Percentiles rank a stretch among this genome's conserved stretches.
Conservation (phyloP, 2,797 vertebrate species). For the Poeciliopsis paucimaculata region DNA sequence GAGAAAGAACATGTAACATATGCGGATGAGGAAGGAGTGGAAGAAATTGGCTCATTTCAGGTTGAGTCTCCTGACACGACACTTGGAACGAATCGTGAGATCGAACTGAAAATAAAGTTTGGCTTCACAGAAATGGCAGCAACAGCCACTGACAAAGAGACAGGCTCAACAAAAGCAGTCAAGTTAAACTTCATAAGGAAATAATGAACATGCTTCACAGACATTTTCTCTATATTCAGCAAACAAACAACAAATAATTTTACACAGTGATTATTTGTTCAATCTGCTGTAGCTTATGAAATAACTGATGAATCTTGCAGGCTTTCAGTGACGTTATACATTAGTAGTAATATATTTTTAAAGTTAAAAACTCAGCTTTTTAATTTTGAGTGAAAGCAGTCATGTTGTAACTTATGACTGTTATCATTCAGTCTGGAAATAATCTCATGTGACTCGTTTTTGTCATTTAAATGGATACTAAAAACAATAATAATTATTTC, state of each 20-base stretch:
- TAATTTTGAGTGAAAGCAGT: too few relatives aligned
- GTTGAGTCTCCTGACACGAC: neutral
- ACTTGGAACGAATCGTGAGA: fast-evolving
- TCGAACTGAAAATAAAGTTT: neutral
- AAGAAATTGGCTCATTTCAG: fast-evolving
- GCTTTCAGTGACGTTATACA: neutral
- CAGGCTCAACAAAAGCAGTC: fast-evolving
- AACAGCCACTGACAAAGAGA: neutral
- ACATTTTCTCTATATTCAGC: neutral
- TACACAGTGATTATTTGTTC: neutral
- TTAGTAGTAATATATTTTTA: neutral
- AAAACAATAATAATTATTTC: too few relatives aligned
- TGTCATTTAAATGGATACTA: too few relatives aligned
- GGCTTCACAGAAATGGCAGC: neutral
- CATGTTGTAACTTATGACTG: too few relatives aligned
- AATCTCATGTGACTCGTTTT: too few relatives aligned
- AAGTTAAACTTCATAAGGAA: fast-evolving
- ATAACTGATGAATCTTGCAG: neutral
- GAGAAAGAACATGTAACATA: neutral
- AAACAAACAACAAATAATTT: neutral
- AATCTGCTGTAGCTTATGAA: neutral
- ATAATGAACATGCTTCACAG: neutral
- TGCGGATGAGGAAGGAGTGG: conserved; percentile 1
- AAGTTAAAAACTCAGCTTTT: neutral
- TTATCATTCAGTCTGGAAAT: too few relatives aligned